phyloP scores from a whole-genome alignment of 2,113 vertebrate species.

The Sinocyclocheilus grahami region DNA sequence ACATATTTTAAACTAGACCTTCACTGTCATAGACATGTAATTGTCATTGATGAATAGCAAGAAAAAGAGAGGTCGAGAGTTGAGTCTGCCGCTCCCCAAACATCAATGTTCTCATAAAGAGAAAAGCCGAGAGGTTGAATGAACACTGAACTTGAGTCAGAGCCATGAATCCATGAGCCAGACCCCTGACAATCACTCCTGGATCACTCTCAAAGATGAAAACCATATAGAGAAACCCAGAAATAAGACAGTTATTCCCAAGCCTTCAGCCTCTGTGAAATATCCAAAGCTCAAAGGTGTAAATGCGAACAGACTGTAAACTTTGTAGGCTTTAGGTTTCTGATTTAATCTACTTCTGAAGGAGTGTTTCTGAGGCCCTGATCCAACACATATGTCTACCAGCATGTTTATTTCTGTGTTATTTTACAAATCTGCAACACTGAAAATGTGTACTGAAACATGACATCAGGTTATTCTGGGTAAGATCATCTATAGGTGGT shows the following conservation, averaged over 20 bases:
- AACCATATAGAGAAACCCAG: background rate
- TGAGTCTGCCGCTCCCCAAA: background rate
- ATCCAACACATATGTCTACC: background rate
- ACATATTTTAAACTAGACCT: background rate
- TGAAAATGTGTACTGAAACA: background rate
- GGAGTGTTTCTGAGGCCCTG: background rate
- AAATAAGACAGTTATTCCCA: slow-evolving; percentile 9
- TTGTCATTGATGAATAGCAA: slow-evolving; percentile 18
- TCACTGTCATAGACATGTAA: background rate
- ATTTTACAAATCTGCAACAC: slow-evolving; percentile 1
- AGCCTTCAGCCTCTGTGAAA: background rate
- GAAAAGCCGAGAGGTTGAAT: slow-evolving; percentile 15
- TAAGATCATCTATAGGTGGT: background rate
- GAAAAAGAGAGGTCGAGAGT: slow-evolving; percentile 3
- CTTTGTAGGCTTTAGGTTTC: background rate
- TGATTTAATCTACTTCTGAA: background rate
- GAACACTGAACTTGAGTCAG: background rate
- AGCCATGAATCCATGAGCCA: slow-evolving; percentile 9
- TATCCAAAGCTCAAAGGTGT: background rate
- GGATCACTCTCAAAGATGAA: slow-evolving; percentile 3
- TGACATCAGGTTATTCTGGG: background rate
- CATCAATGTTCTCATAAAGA: slow-evolving; percentile 12
- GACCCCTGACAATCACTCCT: slow-evolving; percentile 1
- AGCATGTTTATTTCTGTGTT: background rate
- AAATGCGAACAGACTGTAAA: slow-evolving; percentile 5